phyloP scores from a whole-genome alignment of 2,888 invertebrate genomes.

The Colostygia pectinataria region DNA sequence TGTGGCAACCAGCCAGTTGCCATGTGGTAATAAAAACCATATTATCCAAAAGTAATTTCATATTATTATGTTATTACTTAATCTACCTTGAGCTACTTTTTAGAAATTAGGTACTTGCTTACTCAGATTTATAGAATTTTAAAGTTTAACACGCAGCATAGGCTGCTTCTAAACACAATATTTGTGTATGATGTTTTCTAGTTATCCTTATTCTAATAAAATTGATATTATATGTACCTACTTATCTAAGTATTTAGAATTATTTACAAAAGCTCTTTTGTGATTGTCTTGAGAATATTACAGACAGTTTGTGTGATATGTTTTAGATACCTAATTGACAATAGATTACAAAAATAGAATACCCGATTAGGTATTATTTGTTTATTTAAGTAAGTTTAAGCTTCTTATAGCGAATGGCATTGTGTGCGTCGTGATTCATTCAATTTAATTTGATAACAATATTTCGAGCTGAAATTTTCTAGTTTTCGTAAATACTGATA shows the following conservation, averaged over 20 bases:
- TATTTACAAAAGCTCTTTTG: conserved; percentile 50
- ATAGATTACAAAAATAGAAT: conserved; percentile 54
- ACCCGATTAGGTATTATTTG: conserved; percentile 29
- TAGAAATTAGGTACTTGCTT: too few species aligned
- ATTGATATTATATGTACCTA: too few species aligned
- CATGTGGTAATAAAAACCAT: too few species aligned
- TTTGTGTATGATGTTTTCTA: neutral
- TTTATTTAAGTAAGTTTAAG: conserved; percentile 13
- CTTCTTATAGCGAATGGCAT: conserved; percentile 18
- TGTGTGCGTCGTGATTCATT: conserved; percentile 21
- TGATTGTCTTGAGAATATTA: conserved; percentile 21
- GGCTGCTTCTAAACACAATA: neutral
- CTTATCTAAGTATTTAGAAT: conserved; percentile 25
- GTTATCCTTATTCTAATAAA: neutral
- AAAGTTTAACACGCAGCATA: conserved; percentile 7
- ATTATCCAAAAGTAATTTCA: too few species aligned
- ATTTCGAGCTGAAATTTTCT: conserved; percentile 13
- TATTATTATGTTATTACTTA: too few species aligned
- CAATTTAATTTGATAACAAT: conserved; percentile 3
- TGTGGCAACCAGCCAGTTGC: too few species aligned
- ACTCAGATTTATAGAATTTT: conserved; percentile 4
- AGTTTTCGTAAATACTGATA: neutral
- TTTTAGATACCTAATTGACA: conserved; percentile 57
- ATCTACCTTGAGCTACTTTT: conserved; percentile 13
- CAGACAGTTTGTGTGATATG: conserved; percentile 52